Evolutionary conservation across 2,888 invertebrate genomes (phyloP).

Genomic region (Eledona agricola): DNA sequence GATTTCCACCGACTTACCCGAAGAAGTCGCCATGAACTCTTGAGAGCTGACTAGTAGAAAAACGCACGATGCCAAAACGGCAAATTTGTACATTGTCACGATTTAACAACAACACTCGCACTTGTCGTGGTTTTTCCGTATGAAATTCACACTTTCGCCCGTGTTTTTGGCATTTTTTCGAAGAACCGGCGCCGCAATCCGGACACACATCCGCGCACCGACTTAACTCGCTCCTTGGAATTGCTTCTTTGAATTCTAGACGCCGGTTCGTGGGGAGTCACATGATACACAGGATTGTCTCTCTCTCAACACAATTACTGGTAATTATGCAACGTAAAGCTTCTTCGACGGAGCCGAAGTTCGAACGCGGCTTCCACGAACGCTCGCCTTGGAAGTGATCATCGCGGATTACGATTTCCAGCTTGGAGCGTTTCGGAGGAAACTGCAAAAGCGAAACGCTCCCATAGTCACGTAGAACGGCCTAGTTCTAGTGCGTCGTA

Average conservation of each 20-base stretch:
- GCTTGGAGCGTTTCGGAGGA: no score
- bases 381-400: no score
- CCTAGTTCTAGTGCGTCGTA: neutral
- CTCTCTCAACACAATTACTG: constrained; percentile 21
- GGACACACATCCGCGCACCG: constrained; percentile 19
- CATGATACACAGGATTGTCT: constrained; percentile 29
- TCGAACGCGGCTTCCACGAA: no score
- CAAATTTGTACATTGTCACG: constrained; percentile 17
- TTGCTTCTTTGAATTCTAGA: constrained; percentile 32
- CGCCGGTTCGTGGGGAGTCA: constrained; percentile 27
- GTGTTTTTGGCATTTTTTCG: constrained; percentile 18
- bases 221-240: constrained; percentile 11
- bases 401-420: no score
- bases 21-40: constrained; percentile 20
- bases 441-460: no score
- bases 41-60: constrained; percentile 22
- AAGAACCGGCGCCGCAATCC: constrained; percentile 13
- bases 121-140: constrained; percentile 15
- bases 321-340: constrained; percentile 18
- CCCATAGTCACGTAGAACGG: constrained; percentile 1
- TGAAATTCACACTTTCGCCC: constrained; percentile 17
- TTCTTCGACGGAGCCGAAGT: constrained; percentile 2
- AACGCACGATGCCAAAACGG: constrained; percentile 11
- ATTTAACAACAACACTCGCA: constrained; percentile 15
- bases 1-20: constrained; percentile 13